These are phyloP conservation scores for Thymelicus sylvestris DNA, from an alignment of 2,888 invertebrate genomes.

Conservation along the genomic window DNA sequence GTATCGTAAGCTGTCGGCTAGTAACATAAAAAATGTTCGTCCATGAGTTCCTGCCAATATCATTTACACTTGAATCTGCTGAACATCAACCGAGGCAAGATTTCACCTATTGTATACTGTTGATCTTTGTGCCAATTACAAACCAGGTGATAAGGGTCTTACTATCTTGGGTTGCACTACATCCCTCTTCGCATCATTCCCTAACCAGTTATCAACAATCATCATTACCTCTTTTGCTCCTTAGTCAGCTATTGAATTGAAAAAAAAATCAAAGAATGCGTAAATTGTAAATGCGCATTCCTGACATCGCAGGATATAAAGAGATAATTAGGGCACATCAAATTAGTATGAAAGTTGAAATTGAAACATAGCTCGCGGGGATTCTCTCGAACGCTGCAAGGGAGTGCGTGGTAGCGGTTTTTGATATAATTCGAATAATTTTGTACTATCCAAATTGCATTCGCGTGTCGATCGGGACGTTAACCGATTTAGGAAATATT, in stretches of 20 bases:
- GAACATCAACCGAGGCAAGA: no score
- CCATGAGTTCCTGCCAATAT: no score
- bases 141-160: no score
- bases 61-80: no score
- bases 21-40: no score
- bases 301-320: conserved; percentile 30
- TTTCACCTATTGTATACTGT: no score
- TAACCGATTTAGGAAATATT: conserved; percentile 80
- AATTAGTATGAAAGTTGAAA: conserved; percentile 42
- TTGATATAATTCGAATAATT: conserved; percentile 56
- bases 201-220: no score
- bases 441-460: conserved; percentile 36
- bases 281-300: conserved; percentile 29
- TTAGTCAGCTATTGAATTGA: background rate
- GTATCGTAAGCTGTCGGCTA: no score
- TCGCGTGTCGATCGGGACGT: conserved; percentile 72
- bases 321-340: conserved; percentile 45
- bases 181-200: no score
- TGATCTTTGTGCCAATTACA: no score
- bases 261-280: background rate
- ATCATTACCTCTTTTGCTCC: no score
- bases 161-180: no score
- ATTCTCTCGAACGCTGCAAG: conserved; percentile 64
- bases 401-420: conserved; percentile 72
- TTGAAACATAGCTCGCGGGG: conserved; percentile 37